A percentile compares a stretch with the other conserved stretches of the same genome.
These are phyloP conservation scores for Archaeoteleia sp. DNA, from an alignment of 2,888 invertebrate species.

Conservation along the genomic window DNA sequence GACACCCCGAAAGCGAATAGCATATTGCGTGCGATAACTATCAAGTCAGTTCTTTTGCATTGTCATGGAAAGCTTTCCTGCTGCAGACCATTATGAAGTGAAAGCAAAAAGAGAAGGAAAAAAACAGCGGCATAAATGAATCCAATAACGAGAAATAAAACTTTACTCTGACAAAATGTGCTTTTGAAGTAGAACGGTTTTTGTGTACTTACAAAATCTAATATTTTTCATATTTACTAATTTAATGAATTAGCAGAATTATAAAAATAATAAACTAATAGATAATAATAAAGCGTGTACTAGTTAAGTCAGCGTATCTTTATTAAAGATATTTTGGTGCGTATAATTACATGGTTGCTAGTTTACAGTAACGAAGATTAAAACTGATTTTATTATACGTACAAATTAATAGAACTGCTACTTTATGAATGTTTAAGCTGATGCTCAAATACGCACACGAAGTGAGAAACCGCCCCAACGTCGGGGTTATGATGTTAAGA, in stretches of 20 bases:
- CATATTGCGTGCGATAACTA: conserved; percentile 54
- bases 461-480: conserved; percentile 15
- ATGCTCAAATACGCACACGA: conserved; percentile 13
- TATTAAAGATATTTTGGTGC: too few relatives aligned
- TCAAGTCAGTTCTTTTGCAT: conserved; percentile 43
- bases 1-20: conserved; percentile 55
- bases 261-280: too few relatives aligned
- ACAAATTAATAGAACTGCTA: background rate
- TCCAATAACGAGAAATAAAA: conserved; percentile 37
- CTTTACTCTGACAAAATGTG: conserved; percentile 28
- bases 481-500: conserved; percentile 59
- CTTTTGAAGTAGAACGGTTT: conserved; percentile 26
- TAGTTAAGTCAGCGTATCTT: too few relatives aligned
- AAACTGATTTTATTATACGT: background rate
- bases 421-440: conserved; percentile 3
- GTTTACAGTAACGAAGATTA: background rate
- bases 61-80: conserved; percentile 44
- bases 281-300: too few relatives aligned
- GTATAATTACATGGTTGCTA: too few relatives aligned
- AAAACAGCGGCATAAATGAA: conserved; percentile 32
- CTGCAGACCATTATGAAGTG: conserved; percentile 40
- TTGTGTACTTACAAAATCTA: conserved; percentile 5
- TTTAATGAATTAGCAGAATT: too few relatives aligned
- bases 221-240: too few relatives aligned
- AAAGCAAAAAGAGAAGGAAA: conserved; percentile 26